Conservation (phyloP, 2,113 vertebrate species). For the Polypterus bichir region DNA sequence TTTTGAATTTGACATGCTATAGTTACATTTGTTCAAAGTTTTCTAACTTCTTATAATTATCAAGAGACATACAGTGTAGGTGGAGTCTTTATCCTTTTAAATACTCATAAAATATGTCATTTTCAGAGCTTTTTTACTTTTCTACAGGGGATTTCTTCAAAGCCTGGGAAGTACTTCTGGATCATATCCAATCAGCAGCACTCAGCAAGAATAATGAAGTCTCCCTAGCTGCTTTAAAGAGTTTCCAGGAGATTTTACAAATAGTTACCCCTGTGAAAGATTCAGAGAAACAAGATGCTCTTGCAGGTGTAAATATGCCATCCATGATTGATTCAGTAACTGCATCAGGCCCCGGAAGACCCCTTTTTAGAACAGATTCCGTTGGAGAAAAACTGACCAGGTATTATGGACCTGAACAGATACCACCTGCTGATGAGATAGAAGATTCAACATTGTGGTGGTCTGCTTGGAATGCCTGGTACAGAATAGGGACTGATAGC, state of each 20-base stretch:
- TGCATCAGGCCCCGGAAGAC: constrained; percentile 67
- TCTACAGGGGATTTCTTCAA: constrained; percentile 81
- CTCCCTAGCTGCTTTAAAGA: constrained; percentile 90
- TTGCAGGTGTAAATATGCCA: constrained; percentile 67
- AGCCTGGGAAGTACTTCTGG: constrained; percentile 93
- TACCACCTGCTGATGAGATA: constrained; percentile 69
- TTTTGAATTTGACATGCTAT: not conserved
- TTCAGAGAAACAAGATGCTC: constrained; percentile 63
- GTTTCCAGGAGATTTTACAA: constrained; percentile 95
- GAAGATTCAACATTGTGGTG: constrained; percentile 93
- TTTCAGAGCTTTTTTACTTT: constrained; percentile 5
- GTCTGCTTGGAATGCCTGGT: constrained; percentile 97
- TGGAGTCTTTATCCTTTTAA: not conserved
- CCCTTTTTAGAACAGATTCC: constrained; percentile 77
- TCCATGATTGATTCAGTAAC: constrained; percentile 71
- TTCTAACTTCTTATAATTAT: too few relatives aligned
- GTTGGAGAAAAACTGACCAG: constrained; percentile 72
- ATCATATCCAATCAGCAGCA: constrained; percentile 93
- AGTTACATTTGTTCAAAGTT: not conserved
- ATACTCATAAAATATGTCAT: not conserved
- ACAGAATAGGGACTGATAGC: constrained; percentile 82
- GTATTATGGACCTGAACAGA: constrained; percentile 51
- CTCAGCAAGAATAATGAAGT: constrained; percentile 98
- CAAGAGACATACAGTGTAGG: too few relatives aligned
- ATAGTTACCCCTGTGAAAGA: constrained; percentile 85